These are phyloP conservation scores for Lasius platythorax DNA, from an alignment of 2,888 invertebrate species.

Conservation along the genomic window DNA sequence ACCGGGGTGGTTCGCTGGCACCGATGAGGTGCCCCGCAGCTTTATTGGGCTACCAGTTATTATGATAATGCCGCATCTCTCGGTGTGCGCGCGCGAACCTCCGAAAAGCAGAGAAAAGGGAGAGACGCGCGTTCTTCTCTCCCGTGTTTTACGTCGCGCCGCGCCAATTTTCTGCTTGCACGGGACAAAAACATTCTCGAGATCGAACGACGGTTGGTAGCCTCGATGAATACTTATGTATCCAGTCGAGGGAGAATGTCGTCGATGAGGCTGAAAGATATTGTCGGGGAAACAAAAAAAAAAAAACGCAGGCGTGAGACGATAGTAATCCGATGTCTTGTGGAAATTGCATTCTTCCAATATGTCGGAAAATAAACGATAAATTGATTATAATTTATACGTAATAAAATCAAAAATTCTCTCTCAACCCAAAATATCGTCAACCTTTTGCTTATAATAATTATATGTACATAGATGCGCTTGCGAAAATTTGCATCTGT, in stretches of 20 bases:
- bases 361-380: background rate
- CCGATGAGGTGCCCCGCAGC: conserved; percentile 71
- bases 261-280: background rate
- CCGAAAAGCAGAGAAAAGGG: conserved; percentile 47
- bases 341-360: background rate
- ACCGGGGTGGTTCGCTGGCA: conserved; percentile 47
- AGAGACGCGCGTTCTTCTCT: background rate
- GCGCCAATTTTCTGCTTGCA: conserved; percentile 51
- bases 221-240: background rate
- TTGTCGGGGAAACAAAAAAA: background rate
- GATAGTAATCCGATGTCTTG: background rate
- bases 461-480: background rate
- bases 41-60: conserved; percentile 78
- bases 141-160: conserved; percentile 29
- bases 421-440: background rate
- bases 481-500: background rate
- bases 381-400: background rate
- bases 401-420: background rate
- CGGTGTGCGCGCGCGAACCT: conserved; percentile 16
- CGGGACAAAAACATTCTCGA: conserved; percentile 37
- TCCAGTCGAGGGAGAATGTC: background rate
- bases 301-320: background rate
- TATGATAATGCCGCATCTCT: conserved; percentile 71
- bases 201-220: conserved; percentile 22
- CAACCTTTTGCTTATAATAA: background rate